Percentiles rank a stretch among this genome's conserved stretches.
Evolutionary conservation across 2,888 invertebrate genomes (phyloP).

Genomic region (Aelia acuminata): DNA sequence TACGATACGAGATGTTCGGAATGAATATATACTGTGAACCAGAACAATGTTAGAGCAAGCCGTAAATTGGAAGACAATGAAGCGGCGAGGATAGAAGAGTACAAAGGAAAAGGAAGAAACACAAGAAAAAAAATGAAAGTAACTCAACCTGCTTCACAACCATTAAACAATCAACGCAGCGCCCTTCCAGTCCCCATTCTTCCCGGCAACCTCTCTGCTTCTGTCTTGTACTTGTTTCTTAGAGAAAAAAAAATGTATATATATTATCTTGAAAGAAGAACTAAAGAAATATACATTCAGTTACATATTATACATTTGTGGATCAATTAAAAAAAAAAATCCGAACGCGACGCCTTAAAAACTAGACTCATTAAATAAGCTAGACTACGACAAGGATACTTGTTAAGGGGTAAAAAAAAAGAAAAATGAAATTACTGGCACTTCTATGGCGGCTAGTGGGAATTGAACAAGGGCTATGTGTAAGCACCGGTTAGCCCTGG

Average conservation of each 20-base stretch:
- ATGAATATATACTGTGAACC: neutral
- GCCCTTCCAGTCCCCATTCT: neutral
- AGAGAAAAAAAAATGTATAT: neutral
- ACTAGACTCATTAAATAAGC: neutral
- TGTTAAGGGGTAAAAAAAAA: neutral
- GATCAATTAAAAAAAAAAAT: neutral
- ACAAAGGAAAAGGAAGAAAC: neutral
- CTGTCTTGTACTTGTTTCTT: neutral
- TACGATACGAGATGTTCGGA: neutral
- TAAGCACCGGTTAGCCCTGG: neutral
- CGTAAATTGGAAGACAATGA: too few relatives aligned
- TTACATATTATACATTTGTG: neutral
- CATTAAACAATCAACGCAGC: neutral
- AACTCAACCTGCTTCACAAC: neutral
- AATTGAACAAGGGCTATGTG: conserved; percentile 1
- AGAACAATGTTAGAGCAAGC: too few relatives aligned
- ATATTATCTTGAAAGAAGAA: neutral
- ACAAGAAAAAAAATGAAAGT: neutral
- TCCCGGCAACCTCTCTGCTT: neutral
- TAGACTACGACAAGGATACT: neutral
- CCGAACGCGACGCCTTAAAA: neutral
- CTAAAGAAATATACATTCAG: neutral
- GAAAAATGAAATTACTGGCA: neutral
- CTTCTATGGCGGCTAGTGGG: neutral
- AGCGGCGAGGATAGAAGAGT: neutral